Conservation (phyloP, 2,113 vertebrate genomes). For the Oceanites oceanicus region DNA sequence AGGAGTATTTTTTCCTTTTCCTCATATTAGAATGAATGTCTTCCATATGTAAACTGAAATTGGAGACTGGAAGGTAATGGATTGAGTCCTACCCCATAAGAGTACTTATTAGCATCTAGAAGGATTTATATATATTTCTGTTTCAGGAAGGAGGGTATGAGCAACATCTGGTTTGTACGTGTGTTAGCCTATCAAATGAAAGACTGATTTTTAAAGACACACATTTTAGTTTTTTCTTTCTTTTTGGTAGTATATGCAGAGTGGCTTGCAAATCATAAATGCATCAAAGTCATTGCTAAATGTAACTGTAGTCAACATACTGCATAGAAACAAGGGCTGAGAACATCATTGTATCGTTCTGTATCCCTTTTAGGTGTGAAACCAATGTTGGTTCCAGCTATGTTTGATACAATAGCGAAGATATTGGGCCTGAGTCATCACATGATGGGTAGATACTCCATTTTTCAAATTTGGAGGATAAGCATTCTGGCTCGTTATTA, state of each 20-base stretch:
- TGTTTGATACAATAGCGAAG: background rate
- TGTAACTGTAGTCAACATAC: background rate
- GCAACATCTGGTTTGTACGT: background rate
- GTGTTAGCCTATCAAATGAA: background rate
- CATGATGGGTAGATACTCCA: background rate
- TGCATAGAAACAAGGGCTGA: background rate
- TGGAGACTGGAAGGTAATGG: background rate
- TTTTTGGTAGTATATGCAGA: background rate
- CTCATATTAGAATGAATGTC: background rate
- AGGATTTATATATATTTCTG: background rate
- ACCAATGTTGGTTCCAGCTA: constrained; percentile 3
- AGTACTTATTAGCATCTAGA: background rate
- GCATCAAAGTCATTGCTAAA: background rate
- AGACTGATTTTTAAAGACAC: background rate
- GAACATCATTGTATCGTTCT: background rate
- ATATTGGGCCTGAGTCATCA: background rate
- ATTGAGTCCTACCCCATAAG: background rate
- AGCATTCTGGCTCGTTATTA: background rate
- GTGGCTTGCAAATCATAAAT: background rate
- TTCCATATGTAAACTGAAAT: background rate
- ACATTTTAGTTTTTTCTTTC: background rate
- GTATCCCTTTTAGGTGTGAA: constrained; percentile 20
- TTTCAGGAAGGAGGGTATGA: background rate
- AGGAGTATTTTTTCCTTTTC: background rate
- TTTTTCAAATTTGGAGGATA: background rate